Conservation (phyloP, 35 echinoderm and acorn worm genomes). For the Apostichopus californicus region DNA sequence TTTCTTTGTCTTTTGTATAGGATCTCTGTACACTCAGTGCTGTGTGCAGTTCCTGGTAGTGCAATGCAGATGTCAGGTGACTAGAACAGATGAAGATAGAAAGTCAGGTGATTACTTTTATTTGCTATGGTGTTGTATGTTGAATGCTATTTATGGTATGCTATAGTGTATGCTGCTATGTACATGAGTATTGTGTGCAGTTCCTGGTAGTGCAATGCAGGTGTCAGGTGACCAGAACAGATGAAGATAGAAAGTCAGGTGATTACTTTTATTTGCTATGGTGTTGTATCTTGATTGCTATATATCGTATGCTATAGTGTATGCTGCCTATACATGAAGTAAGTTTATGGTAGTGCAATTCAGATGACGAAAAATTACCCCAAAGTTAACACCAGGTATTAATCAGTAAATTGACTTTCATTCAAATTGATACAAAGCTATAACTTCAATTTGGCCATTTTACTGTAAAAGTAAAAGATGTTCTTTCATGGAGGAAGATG, state of each 20-base stretch:
- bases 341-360: too few relatives aligned
- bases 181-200: conserved; percentile 77
- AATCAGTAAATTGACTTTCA: too few relatives aligned
- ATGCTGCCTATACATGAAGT: too few relatives aligned
- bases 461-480: too few relatives aligned
- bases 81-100: conserved; percentile 47
- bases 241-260: conserved; percentile 59
- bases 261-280: not conserved
- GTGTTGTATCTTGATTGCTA: too few relatives aligned
- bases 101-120: conserved; percentile 62
- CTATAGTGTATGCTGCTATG: conserved; percentile 42
- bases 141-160: not conserved
- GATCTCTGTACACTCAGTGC: conserved; percentile 74
- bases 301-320: too few relatives aligned
- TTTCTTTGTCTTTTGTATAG: conserved; percentile 18
- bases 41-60: conserved; percentile 81
- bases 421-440: too few relatives aligned
- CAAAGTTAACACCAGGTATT: too few relatives aligned
- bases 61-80: conserved; percentile 67
- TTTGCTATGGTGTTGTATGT: not conserved
- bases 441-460: too few relatives aligned
- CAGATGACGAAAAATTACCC: too few relatives aligned
- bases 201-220: conserved; percentile 71
- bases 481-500: too few relatives aligned
- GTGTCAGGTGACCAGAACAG: conserved; percentile 62